Conservation (phyloP, 2,888 invertebrate species). For the Ecliptopera silaceata region DNA sequence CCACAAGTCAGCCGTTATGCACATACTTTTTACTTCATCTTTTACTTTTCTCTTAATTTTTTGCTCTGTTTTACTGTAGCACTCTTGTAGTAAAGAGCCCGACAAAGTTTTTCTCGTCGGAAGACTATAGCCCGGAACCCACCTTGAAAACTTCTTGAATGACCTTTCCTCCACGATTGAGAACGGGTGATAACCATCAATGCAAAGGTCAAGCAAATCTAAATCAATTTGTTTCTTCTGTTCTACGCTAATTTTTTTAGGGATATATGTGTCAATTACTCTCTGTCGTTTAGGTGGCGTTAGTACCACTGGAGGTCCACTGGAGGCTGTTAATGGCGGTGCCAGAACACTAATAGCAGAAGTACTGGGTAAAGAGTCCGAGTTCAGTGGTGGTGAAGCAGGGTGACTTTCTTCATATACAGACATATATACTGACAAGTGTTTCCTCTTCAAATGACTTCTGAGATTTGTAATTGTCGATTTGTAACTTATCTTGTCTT, state of each 20-base stretch:
- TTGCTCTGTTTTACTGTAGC: background rate
- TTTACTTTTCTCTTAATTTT: background rate
- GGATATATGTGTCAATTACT: background rate
- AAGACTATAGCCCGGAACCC: slow-evolving; percentile 1
- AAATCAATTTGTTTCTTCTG: slow-evolving; percentile 1
- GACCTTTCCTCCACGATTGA: background rate
- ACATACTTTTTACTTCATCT: background rate
- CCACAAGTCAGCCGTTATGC: background rate
- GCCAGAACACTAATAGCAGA: no score
- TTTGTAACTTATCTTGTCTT: no score
- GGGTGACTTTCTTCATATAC: no score
- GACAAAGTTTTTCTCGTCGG: slow-evolving; percentile 4
- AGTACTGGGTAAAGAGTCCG: no score
- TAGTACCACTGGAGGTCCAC: no score
- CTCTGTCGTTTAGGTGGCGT: background rate
- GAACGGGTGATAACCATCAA: slow-evolving; percentile 2
- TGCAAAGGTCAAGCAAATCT: slow-evolving; percentile 2
- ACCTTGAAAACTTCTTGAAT: background rate
- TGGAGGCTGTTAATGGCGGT: no score
- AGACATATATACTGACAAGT: no score
- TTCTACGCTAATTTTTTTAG: slow-evolving; percentile 3
- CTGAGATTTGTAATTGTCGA: no score
- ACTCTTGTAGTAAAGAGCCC: background rate
- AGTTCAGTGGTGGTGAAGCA: no score
- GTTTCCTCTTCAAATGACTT: no score